Conservation (phyloP, 2,797 vertebrate species). For the Diglossa cyanea region DNA sequence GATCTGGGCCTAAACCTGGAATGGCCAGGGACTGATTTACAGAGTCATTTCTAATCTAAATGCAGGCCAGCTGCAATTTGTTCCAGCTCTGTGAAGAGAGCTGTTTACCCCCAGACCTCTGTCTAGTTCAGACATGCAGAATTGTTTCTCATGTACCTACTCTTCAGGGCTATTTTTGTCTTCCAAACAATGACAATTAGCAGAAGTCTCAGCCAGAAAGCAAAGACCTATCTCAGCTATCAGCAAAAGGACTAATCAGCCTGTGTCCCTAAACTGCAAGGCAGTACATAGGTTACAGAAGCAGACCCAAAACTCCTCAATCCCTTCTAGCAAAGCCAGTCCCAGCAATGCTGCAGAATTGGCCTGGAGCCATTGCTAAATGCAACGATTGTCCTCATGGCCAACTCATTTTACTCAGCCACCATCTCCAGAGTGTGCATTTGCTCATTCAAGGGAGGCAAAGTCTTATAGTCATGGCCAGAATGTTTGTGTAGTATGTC, state of each 20-base stretch:
- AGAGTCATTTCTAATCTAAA: not conserved
- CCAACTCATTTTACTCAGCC: not conserved
- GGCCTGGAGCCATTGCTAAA: not conserved
- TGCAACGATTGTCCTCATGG: not conserved
- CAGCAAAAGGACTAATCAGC: not conserved
- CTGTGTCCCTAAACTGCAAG: not conserved
- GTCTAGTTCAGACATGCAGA: not conserved
- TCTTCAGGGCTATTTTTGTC: not conserved
- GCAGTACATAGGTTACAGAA: not conserved
- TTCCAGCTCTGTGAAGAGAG: not conserved
- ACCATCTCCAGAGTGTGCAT: not conserved
- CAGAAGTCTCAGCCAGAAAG: conserved; percentile 15
- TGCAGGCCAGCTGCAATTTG: not conserved
- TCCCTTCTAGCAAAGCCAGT: not conserved
- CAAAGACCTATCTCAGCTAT: not conserved
- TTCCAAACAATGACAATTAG: not conserved
- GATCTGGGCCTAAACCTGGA: not conserved
- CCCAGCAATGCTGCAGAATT: not conserved
- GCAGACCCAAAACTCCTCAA: not conserved
- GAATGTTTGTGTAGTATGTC: not conserved
- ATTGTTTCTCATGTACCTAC: not conserved
- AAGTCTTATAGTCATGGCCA: not conserved
- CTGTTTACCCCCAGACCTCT: not conserved
- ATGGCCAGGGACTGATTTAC: not conserved
- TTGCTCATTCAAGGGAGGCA: not conserved